Evolutionary conservation across 2,888 invertebrate species (phyloP), one percentile per base, ranked within the genome.

Genomic region (Drosophila putrida): DNA sequence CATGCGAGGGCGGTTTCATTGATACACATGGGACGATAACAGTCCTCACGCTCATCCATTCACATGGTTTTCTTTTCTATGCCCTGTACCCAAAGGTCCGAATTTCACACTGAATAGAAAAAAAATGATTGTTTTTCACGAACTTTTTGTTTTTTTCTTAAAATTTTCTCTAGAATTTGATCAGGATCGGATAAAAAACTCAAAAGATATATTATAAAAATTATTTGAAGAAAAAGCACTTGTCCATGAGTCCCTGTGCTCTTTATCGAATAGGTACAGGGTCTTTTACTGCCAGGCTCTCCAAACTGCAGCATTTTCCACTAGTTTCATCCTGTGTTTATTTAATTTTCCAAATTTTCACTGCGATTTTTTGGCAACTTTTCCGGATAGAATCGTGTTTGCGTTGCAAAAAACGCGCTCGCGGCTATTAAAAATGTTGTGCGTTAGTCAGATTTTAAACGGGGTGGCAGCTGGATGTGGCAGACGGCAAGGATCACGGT

Each of bases 311-410:
- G 10, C 13, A 9, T 15, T 4, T 20, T 5, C 6, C 10, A 6
- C 49, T 47, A 47, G 15, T 33, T 49, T 13, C 51, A 35, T 20
- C 28, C 61, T 71, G 69, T 89, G 89, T 90, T 89, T 89, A 89
- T 90, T 90, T 90, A 90, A 90, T 89, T 89, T 80, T 36, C 67
- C 78, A 80, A 83, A 86, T 84, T 68, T 88, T 78, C 78, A 71
- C 75, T 75, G 84, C 76, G 73, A 79, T 85, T 85, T 85, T 85
- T 81, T 66, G 13, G 58, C 64, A 58, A 69, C 70, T 72, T 71
- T 64, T 28, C 33, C 15, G 28, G 11, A n/a, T 10, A 0, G 33
- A 57, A 47, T n/a, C 44, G 31, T n/a, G 39, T 33, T 49, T 47
- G 64, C 35, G 64, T 58, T 25, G 62, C 67, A 71, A 85, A 86